Evolutionary conservation across 2,888 invertebrate genomes (phyloP).

Genomic region (Aromia moschata): DNA sequence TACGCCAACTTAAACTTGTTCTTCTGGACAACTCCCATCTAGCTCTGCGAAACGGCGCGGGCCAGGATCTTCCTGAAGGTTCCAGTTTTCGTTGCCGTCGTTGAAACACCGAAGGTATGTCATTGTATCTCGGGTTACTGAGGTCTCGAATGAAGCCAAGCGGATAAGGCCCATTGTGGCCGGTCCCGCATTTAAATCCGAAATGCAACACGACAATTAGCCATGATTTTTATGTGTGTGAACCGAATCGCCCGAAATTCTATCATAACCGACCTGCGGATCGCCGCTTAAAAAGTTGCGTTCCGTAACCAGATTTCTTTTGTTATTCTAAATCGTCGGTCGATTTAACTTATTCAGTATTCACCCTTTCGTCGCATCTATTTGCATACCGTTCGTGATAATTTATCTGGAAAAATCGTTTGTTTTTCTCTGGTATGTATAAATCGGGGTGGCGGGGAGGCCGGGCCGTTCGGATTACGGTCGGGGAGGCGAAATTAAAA

Average conservation of each 20-base stretch:
- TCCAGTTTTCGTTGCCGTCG: no score
- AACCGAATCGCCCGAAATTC: slow-evolving; percentile 44
- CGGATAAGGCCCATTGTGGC: slow-evolving; percentile 55
- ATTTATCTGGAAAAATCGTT: slow-evolving; percentile 16
- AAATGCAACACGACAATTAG: slow-evolving; percentile 59
- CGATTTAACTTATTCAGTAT: slow-evolving; percentile 18
- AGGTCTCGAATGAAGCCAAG: slow-evolving; percentile 57
- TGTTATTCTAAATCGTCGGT: slow-evolving; percentile 24
- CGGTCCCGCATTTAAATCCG: slow-evolving; percentile 54
- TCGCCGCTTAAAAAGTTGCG: slow-evolving; percentile 19
- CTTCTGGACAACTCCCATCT: no score
- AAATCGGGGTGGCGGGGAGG: neutral
- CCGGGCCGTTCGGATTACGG: neutral
- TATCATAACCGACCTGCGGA: slow-evolving; percentile 31
- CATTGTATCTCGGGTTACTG: slow-evolving; percentile 60
- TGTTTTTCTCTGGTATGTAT: slow-evolving; percentile 7
- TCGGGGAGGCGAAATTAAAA: neutral
- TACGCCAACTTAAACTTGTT: no score
- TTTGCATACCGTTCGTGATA: slow-evolving; percentile 14
- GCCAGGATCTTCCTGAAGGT: no score
- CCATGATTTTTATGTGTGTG: slow-evolving; percentile 54
- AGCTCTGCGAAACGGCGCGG: no score
- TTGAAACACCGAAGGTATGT: no score
- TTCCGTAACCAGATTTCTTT: slow-evolving; percentile 13
- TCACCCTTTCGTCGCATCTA: slow-evolving; percentile 9